These are phyloP conservation scores for Hemicentrotus pulcherrimus DNA, from an alignment of 35 echinoderm and acorn worm genomes.

Conservation along the genomic window DNA sequence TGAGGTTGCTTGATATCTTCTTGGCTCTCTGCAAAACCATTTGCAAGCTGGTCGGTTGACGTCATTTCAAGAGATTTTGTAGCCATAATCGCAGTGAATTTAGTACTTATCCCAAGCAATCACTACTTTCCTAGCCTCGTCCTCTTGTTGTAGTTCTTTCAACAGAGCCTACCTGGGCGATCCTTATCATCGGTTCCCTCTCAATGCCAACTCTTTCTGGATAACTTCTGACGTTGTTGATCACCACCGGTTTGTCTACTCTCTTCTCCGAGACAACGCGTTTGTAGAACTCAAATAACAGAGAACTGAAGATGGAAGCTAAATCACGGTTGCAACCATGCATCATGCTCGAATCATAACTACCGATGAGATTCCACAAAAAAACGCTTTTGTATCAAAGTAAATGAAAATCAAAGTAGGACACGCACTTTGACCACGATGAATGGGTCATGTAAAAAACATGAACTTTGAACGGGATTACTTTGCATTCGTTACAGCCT, in stretches of 20 bases:
- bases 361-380: background rate
- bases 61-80: background rate
- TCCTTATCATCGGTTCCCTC: background rate
- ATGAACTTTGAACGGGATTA: background rate
- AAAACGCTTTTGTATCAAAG: background rate
- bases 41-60: background rate
- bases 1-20: background rate
- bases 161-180: background rate
- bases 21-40: background rate
- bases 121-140: background rate
- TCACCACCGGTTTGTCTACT: background rate
- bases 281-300: background rate
- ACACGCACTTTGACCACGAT: background rate
- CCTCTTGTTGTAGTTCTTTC: background rate
- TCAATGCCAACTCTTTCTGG: background rate
- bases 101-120: background rate
- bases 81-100: background rate
- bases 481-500: background rate
- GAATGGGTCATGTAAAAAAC: background rate
- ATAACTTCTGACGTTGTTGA: background rate
- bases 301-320: background rate
- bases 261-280: background rate
- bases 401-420: too few species aligned
- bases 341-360: background rate
- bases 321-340: constrained; percentile 3